phyloP scores from a whole-genome alignment of 1,140 invertebrate genomes.

The Papilio polytes region DNA sequence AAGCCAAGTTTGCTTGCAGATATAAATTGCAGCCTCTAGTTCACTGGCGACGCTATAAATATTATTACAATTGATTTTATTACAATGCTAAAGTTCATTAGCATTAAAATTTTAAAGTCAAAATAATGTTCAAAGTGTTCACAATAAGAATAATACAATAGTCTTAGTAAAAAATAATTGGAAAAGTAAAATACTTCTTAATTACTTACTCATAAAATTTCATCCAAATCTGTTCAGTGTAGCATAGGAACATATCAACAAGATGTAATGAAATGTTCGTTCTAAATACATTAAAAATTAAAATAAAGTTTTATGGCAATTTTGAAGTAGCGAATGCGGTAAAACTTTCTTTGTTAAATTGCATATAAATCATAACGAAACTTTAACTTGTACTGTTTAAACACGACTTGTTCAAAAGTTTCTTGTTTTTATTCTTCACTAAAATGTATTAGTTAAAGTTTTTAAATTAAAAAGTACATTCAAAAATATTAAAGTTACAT shows the following conservation, averaged over 20 bases:
- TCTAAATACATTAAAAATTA: background rate
- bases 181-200: too few relatives aligned
- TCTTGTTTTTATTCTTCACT: constrained; percentile 4
- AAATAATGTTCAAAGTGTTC: too few relatives aligned
- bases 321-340: constrained; percentile 21
- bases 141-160: too few relatives aligned
- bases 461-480: background rate
- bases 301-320: background rate
- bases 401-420: constrained; percentile 18
- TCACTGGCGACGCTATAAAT: background rate
- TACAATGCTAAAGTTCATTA: background rate
- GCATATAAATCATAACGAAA: constrained; percentile 20
- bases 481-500: too few relatives aligned
- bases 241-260: too few relatives aligned
- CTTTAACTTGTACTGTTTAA: constrained; percentile 20
- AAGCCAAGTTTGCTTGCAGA: constrained; percentile 25
- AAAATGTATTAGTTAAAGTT: constrained; percentile 1
- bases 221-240: too few relatives aligned
- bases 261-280: too few relatives aligned
- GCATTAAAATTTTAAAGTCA: too few relatives aligned
- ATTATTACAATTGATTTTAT: constrained; percentile 25
- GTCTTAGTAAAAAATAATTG: too few relatives aligned
- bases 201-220: too few relatives aligned
- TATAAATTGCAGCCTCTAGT: constrained; percentile 22
- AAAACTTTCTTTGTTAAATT: constrained; percentile 25